Evolutionary conservation across 2,113 vertebrate genomes (phyloP).

Genomic region (Apistogramma diplotaenia): DNA sequence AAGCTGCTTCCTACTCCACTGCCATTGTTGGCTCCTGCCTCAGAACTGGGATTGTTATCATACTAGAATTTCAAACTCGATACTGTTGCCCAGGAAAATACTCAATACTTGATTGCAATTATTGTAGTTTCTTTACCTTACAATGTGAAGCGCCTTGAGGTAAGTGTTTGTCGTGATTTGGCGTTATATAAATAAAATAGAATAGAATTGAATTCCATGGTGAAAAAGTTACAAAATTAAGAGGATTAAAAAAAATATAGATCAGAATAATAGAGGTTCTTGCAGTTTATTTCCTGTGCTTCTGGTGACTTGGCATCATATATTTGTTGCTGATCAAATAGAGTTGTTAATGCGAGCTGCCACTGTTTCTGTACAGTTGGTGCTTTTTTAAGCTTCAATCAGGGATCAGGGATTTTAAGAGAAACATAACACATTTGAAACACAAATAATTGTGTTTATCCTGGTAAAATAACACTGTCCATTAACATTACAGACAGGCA

Average conservation of each 20-base stretch:
- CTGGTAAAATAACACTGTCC: background rate
- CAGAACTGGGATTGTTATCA: too few relatives aligned
- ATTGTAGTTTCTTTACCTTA: too few relatives aligned
- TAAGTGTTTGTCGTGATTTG: too few relatives aligned
- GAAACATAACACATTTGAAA: background rate
- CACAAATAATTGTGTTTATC: background rate
- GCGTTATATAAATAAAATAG: too few relatives aligned
- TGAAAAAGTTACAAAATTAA: too few relatives aligned
- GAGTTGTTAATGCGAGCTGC: background rate
- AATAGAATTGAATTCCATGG: too few relatives aligned
- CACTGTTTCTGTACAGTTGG: background rate
- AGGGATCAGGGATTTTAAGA: background rate
- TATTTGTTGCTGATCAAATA: background rate
- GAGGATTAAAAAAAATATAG: background rate
- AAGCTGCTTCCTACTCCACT: conserved; percentile 27
- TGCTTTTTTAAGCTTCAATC: background rate
- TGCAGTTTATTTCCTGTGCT: background rate
- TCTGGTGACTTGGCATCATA: background rate
- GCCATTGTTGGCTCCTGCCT: conserved; percentile 13
- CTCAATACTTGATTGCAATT: too few relatives aligned
- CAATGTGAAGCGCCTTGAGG: too few relatives aligned
- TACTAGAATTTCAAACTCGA: too few relatives aligned
- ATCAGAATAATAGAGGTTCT: background rate
- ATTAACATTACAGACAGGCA: background rate
- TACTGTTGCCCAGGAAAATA: too few relatives aligned